phyloP scores from a whole-genome alignment of 2,797 vertebrate genomes.

The Oreochromis mossambicus region DNA sequence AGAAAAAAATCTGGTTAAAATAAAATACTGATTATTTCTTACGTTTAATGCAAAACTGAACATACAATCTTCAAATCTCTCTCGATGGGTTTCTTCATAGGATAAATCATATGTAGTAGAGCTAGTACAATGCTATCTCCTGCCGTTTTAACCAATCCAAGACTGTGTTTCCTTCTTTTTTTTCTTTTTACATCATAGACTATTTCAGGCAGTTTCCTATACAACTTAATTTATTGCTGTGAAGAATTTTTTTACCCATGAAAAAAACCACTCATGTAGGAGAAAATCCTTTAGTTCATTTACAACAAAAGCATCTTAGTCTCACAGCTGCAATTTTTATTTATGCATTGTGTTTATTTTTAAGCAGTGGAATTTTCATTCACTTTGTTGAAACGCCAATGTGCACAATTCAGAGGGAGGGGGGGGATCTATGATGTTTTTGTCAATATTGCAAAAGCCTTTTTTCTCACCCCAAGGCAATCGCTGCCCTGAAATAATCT shows the following conservation, averaged over 20 bases:
- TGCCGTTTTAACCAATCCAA: constrained; percentile 5
- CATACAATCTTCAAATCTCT: neutral
- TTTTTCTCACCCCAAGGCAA: neutral
- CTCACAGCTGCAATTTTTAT: neutral
- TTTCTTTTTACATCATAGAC: neutral
- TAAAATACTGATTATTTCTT: neutral
- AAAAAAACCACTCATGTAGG: neutral
- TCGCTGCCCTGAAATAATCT: neutral
- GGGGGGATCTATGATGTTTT: neutral
- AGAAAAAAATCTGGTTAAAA: neutral
- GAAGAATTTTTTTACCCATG: neutral
- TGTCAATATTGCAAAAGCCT: neutral
- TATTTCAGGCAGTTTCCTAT: neutral
- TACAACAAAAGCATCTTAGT: neutral
- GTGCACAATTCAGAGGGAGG: neutral
- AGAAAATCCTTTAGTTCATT: neutral
- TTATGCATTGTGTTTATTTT: neutral
- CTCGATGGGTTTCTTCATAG: neutral
- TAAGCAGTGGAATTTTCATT: neutral
- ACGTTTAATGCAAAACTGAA: neutral
- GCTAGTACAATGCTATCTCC: constrained; percentile 8
- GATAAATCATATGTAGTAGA: neutral
- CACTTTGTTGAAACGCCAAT: neutral
- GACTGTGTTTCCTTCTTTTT: neutral
- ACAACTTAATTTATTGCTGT: neutral